A percentile compares a stretch with the other conserved stretches of the same genome.
Conservation (phyloP, 2,888 invertebrate genomes). For the Caenorhabditis uteleia region DNA sequence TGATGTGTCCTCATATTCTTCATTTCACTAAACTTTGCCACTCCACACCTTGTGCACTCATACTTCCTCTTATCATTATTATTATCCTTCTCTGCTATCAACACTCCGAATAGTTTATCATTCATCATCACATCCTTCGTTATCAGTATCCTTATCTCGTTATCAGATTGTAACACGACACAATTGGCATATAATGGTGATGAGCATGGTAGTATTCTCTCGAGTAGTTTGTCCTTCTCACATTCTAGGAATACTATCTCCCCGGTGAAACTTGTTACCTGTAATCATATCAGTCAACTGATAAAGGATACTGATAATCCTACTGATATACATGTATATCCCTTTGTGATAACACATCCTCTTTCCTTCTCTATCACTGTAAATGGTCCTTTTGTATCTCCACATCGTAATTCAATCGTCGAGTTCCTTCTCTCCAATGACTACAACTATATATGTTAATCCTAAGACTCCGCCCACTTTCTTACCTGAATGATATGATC, state of each 20-base stretch:
- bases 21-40: constrained; percentile 42
- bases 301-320: not conserved
- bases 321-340: too few species aligned
- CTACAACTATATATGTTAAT: too few species aligned
- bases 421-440: too few species aligned
- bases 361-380: not conserved
- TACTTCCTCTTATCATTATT: too few species aligned
- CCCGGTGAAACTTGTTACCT: too few species aligned
- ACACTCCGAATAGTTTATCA: constrained; percentile 12
- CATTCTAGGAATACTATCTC: constrained; percentile 21
- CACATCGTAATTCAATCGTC: constrained; percentile 22
- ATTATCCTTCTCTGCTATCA: constrained; percentile 18
- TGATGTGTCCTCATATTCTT: constrained; percentile 42
- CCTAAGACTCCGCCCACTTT: too few species aligned
- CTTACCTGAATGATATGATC: too few species aligned
- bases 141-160: constrained; percentile 9
- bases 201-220: constrained; percentile 11
- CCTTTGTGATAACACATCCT: constrained; percentile 2
- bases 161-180: constrained; percentile 34
- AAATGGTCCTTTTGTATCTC: constrained; percentile 30
- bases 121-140: constrained; percentile 16
- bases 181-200: constrained; percentile 42
- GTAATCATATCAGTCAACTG: constrained; percentile 40
- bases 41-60: constrained; percentile 36
- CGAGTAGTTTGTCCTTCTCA: constrained; percentile 16